Conservation (phyloP, 30 jellyfish, hydroid and myxozoan genomes). For the Turritopsis rubra region DNA sequence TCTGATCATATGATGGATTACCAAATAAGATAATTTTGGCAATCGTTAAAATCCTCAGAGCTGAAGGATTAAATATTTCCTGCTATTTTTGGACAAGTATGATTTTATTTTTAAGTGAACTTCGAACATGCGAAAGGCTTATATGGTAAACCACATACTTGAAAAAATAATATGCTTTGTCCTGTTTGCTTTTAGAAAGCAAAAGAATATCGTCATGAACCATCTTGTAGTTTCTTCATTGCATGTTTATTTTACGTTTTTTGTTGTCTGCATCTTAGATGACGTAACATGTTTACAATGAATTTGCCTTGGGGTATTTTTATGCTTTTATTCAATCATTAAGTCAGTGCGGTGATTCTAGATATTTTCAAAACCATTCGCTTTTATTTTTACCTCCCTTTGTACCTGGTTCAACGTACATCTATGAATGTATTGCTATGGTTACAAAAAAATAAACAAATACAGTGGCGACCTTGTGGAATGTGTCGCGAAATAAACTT, state of each 20-base stretch:
- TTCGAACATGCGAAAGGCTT: not conserved
- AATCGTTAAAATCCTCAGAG: not conserved
- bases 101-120: not conserved
- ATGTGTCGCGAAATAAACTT: not conserved
- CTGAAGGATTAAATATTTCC: not conserved
- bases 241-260: not conserved
- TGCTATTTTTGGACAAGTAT: not conserved
- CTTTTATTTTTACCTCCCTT: too few relatives aligned
- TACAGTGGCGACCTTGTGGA: not conserved
- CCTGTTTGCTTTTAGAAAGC: not conserved
- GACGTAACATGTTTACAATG: not conserved
- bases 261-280: not conserved
- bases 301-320: not conserved
- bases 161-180: not conserved
- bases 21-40: not conserved
- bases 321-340: not conserved
- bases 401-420: not conserved
- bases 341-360: not conserved
- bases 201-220: not conserved
- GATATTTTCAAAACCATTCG: not conserved
- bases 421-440: not conserved
- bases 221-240: not conserved
- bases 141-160: not conserved
- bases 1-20: not conserved
- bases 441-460: not conserved